Evolutionary conservation across 2,888 invertebrate species (phyloP), one percentile per base, ranked within the genome.

Genomic region (Laothoe populi): DNA sequence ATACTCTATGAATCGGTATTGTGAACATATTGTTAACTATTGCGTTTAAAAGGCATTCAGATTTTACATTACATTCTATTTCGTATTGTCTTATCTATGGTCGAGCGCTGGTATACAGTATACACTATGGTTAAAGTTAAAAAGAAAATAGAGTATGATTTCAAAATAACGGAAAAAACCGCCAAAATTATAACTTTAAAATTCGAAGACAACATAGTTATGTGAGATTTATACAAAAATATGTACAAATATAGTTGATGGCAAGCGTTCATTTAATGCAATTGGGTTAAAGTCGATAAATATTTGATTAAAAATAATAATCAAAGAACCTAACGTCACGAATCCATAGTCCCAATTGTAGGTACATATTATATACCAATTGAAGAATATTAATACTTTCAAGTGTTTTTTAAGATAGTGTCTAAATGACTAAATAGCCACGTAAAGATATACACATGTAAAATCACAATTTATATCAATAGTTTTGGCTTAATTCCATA

Each of bases 11-110:
- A 72, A 64, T 87, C 77, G 82, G 79, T 84, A 71, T 67, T 70
- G 79, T 83, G 79, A 90, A 90, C 86, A 76, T 86, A 89, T 85
- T 76, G 84, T 81, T 87, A 89, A 84, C 90, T 91, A 91, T 91
- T 90, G 91, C 89, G 77, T 85, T 86, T 75, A 68, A 82, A 92
- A 91, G 92, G 92, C 92, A 90, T 90, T 82, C 77, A 78, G 74
- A 80, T 78, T 79, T 70, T 68, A 66, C 63, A 58, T 74, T 83
- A 81, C 75, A 84, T 77, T 84, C 86, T 91, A 89, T 91, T 86
- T 90, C 84, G 91, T 92, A 92, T 92, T 92, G 92, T 92, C 92
- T 90, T 90, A 90, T 85, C 90, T 90, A 91, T 90, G 90, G 89
- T 90, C 90, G 73, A 87, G 87, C 83, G 82, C 70, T 16, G 24